Base-by-base conservation (phyloP, 2,113 vertebrate species). In the Melanotaenia duboulayi region DNA sequence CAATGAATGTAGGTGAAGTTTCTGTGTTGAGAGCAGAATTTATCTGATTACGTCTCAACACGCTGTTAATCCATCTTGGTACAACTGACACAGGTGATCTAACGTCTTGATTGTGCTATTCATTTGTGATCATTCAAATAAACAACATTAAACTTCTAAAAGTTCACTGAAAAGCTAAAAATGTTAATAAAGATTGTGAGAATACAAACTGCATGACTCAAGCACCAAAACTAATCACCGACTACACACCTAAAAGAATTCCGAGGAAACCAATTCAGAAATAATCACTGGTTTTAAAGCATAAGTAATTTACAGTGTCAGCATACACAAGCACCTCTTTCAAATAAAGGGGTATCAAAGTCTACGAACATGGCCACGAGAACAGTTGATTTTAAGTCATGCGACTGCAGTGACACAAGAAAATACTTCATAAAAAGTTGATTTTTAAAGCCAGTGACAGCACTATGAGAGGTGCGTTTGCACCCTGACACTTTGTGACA, bases 381-480 rank as follows among this genome's bases (percentile, higher is more conserved):
- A 93, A 94, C 90, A 84, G 87, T 83, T 91, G 85, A 80, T 84
- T 91, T 92, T 82, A 93, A 91, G 90, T 94, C 94, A 94, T 95
- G 93, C 92, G 90, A 91, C 90, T 85, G 93, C 90, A 81, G 89
- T 93, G 93, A 92, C 90, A 92, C 90, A 32, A 91, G 87, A 84
- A 88, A 93, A 90, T 90, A 92, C 90, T 89, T 89, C 49, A 83
- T 85, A 90, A 87, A 92, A 88, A 76, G 80, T 80, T 88, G 77
- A 69, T 85, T 82, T 88, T 91, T 91, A 93, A 94, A 93, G 91
- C 90, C 87, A 92, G 87, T 69, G 85, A 89, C 84, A 90, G 89
- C 89, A 91, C 87, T 65, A 84, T 88, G 81, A 72, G 85, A 73
- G 81, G 78, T 64, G 71, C 57, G 75, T 82, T 81, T 60, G 74